These are phyloP conservation scores for Corythornis madagascariensis DNA, from an alignment of 2,113 vertebrate genomes.

Conservation along the genomic window DNA sequence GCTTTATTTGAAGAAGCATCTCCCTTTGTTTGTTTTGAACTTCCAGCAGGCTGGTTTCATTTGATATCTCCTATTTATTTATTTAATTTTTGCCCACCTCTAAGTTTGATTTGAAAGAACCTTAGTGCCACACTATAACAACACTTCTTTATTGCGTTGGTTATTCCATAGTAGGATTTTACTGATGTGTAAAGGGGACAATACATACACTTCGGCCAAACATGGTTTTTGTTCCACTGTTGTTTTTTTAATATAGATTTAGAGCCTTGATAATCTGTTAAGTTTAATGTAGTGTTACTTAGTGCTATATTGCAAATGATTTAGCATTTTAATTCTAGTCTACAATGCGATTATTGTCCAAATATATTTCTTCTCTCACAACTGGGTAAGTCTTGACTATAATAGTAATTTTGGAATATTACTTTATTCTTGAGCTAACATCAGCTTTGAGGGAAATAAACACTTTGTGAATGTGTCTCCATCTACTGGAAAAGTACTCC, in stretches of 20 bases:
- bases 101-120: background rate
- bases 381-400: background rate
- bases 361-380: background rate
- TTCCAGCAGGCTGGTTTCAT: rapidly evolving
- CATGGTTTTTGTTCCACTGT: background rate
- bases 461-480: conserved; percentile 54
- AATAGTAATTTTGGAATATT: background rate
- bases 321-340: conserved; percentile 22
- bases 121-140: rapidly evolving
- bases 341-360: background rate
- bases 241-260: background rate
- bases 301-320: background rate
- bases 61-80: background rate
- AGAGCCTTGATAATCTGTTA: background rate
- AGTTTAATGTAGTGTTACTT: conserved; percentile 32
- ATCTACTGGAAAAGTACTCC: conserved; percentile 48
- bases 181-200: background rate
- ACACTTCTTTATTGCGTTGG: background rate
- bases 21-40: background rate
- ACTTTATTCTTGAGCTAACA: background rate
- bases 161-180: background rate
- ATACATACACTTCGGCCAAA: background rate
- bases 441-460: background rate
- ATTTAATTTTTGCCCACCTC: background rate
- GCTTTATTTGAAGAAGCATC: background rate